Percentiles rank a stretch among this genome's conserved stretches.
Conservation (phyloP, 2,888 invertebrate species). For the Drosophila dives region DNA sequence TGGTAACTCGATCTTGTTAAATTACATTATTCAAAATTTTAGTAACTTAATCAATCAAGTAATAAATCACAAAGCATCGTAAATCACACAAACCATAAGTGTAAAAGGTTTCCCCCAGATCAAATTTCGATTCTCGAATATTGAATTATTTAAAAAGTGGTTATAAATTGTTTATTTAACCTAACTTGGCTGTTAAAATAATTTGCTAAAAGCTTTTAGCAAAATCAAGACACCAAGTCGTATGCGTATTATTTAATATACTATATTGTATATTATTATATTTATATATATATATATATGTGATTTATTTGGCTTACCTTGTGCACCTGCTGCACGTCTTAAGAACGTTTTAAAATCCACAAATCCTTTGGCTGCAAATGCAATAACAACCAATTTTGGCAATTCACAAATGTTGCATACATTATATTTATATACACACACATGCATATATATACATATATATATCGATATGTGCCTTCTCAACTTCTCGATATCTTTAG, state of each 20-base stretch:
- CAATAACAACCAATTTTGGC: conserved; percentile 80
- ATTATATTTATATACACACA: conserved; percentile 59
- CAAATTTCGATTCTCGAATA: conserved; percentile 3
- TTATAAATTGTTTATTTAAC: not conserved
- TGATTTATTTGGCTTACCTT: conserved; percentile 39
- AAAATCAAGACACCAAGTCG: conserved; percentile 54
- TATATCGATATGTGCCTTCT: conserved; percentile 14
- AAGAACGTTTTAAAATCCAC: conserved; percentile 75
- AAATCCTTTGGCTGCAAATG: conserved; percentile 82
- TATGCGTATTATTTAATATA: conserved; percentile 53
- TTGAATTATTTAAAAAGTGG: not conserved
- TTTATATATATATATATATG: not conserved
- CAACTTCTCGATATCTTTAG: conserved; percentile 21
- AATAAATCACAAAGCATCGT: not conserved
- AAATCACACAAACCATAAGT: not conserved
- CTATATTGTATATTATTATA: not conserved
- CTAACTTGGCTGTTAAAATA: not conserved
- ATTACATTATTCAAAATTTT: not conserved
- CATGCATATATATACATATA: conserved; percentile 36
- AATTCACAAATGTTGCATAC: conserved; percentile 76
- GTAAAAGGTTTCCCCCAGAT: not conserved
- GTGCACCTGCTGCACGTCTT: conserved; percentile 57
- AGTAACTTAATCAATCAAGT: conserved; percentile 5
- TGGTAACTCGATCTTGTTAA: not conserved
- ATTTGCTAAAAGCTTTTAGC: conserved; percentile 1